Base-by-base conservation (phyloP, 2,797 vertebrate genomes). In the Myotis daubentonii region DNA sequence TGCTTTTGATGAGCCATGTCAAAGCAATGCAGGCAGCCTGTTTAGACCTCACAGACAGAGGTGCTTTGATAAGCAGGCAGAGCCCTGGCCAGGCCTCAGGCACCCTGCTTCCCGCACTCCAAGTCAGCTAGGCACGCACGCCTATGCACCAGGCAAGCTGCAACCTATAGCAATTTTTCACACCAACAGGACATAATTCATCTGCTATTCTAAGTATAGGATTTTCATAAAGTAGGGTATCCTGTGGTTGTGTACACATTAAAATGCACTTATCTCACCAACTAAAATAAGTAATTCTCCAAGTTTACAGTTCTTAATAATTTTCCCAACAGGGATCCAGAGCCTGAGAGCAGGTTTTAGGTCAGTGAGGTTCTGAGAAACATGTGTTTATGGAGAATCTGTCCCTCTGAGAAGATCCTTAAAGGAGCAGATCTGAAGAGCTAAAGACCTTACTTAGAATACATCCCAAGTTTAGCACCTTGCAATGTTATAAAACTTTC, bases 281-380 rank as follows among this genome's bases (percentile, higher is more conserved):
- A 88, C 5, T 74, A 51, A 96, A 90, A n/a, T 60, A 86, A 76
- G 33, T 86, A 89, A 81, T 81, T 95, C 65, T 84, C 53, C 36
- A 87, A 79, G 47, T 44, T 87, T 49, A 83, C 17, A 80, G 53
- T 53, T 87, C 65, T 30, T 55, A 41, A 71, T 22, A 49, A 49
- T 36, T 55, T 92, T 78, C 74, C 82, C 76, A 84, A 41, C 49
- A 81, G 22, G 75, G 44, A 94, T 47, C n/a, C 28, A 90, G 0
- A 94, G 44, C 49, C 71, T 44, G 70, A 85, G 80, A 80, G 30
- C 22, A 79, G 57, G 60, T n/a, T 80, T 88, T 60, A 53, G 44
- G 47, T 81, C 72, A 84, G 38, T 57, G 30, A 89, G 51, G 68
- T 66, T 80, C 76, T 68, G 13, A 75, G 41, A 65, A 38, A 92